A percentile compares a stretch with the other conserved stretches of the same genome.
These are phyloP conservation scores for Teleogryllus oceanicus DNA, from an alignment of 2,888 invertebrate genomes.

Conservation along the genomic window DNA sequence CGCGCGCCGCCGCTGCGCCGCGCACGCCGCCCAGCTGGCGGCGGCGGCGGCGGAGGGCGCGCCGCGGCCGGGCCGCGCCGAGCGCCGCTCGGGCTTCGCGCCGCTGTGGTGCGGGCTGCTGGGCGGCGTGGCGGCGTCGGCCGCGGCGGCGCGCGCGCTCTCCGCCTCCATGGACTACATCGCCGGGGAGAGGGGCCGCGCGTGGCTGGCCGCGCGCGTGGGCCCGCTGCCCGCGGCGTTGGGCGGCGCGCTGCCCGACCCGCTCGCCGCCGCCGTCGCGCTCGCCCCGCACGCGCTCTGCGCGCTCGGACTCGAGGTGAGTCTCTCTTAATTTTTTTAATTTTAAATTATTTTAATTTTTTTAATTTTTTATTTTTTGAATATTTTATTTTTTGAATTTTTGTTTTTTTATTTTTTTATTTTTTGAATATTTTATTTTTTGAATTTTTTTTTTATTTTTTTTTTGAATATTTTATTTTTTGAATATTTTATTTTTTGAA, in stretches of 20 bases:
- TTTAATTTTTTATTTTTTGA: too few relatives aligned
- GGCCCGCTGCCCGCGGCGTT: constrained; percentile 52
- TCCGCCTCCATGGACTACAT: constrained; percentile 63
- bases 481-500: too few relatives aligned
- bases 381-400: too few relatives aligned
- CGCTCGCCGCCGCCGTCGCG: constrained; percentile 59
- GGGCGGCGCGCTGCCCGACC: constrained; percentile 63
- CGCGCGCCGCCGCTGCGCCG: constrained; percentile 53
- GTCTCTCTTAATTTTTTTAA: too few relatives aligned
- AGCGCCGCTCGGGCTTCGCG: constrained; percentile 49
- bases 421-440: too few relatives aligned
- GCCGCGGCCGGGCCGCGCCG: constrained; percentile 27
- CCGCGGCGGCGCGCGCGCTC: constrained; percentile 59
- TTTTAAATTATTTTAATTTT: too few relatives aligned
- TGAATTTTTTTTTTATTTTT: too few relatives aligned
- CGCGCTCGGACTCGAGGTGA: constrained; percentile 62
- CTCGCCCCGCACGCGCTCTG: constrained; percentile 60
- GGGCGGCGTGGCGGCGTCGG: constrained; percentile 58
- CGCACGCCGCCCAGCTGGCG: constrained; percentile 49
- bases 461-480: too few relatives aligned
- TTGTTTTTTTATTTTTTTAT: too few relatives aligned
- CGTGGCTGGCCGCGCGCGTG: constrained; percentile 57
- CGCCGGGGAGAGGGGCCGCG: constrained; percentile 57
- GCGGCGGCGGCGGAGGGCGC: constrained; percentile 43
- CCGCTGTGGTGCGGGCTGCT: constrained; percentile 60